A percentile compares a stretch with the other conserved stretches of the same genome.
Evolutionary conservation across 2,113 vertebrate species (phyloP).

Genomic region (Daphoenositta chrysoptera): DNA sequence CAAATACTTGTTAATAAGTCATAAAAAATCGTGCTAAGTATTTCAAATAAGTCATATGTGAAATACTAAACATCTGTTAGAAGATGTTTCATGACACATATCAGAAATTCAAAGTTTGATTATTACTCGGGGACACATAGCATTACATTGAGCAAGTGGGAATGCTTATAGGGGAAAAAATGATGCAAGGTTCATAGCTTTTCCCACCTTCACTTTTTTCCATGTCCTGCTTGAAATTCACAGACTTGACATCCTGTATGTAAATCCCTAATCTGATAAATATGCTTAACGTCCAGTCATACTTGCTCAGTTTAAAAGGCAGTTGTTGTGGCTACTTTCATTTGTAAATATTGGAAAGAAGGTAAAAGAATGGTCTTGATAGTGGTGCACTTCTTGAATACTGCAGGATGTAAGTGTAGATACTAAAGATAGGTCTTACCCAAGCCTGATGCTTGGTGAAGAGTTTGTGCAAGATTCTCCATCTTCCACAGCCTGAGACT

Average conservation of each 20-base stretch:
- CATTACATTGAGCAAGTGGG: not conserved
- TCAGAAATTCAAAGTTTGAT: not conserved
- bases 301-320: not conserved
- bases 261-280: not conserved
- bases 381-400: not conserved
- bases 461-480: not conserved
- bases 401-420: not conserved
- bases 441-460: not conserved
- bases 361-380: not conserved
- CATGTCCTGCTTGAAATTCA: not conserved
- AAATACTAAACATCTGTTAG: not conserved
- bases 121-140: not conserved
- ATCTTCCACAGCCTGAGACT: not conserved
- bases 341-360: not conserved
- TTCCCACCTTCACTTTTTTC: not conserved
- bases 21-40: not conserved
- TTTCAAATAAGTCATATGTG: not conserved
- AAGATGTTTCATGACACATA: not conserved
- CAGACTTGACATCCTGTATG: not conserved
- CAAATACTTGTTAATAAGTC: not conserved
- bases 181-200: not conserved
- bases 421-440: not conserved
- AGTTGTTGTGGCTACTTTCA: not conserved
- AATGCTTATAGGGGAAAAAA: not conserved
- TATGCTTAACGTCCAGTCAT: not conserved